Base-by-base conservation (phyloP, 2,113 vertebrate species). In the Suncus etruscus region DNA sequence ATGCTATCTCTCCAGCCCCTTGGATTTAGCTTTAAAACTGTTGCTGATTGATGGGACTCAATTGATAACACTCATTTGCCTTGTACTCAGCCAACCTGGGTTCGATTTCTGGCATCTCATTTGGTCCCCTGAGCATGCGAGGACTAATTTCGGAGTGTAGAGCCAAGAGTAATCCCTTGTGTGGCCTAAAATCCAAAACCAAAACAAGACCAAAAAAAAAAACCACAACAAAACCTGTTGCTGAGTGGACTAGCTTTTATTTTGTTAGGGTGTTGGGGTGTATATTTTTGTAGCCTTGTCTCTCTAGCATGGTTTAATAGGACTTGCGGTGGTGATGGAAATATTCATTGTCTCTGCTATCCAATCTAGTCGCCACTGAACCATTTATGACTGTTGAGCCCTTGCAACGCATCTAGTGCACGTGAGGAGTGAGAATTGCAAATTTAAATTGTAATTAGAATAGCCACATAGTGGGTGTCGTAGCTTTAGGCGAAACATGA, bases 371-470 rank as follows among this genome's bases (percentile, higher is more conserved):
- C 51, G 72, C 29, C 8, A 24, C 10, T 69, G 22, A 47, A 31
- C 58, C 68, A 58, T 22, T 14, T 20, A 50, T 80, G 68, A 39
- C 48, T 31, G 11, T 0, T 48, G 73, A 91, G 47, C 58, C 24
- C 48, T 68, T 76, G 51, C 73, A 76, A 79, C 20, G 16, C 75
- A 72, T 9, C 32, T 50, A 6, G 6, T 68, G 20, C 50, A 54
- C 6, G 18, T 48, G 54, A 94, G 61, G 81, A 65, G 39, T 39
- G 73, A 45, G 58, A 72, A 76, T 93, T 90, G 32, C 47, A 58
- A 70, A 70, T 22, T 61, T 61, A 22, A 61, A 16, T 61, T 83
- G 31, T 80, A 31, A 77, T 48, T 68, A 48, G 69, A 86, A 70
- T 18, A 87, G 51, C 5, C 47, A 58, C 14, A 22, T 66, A 24